These are phyloP conservation scores for Euschistus heros DNA, from an alignment of 1,140 invertebrate species.

Conservation along the genomic window DNA sequence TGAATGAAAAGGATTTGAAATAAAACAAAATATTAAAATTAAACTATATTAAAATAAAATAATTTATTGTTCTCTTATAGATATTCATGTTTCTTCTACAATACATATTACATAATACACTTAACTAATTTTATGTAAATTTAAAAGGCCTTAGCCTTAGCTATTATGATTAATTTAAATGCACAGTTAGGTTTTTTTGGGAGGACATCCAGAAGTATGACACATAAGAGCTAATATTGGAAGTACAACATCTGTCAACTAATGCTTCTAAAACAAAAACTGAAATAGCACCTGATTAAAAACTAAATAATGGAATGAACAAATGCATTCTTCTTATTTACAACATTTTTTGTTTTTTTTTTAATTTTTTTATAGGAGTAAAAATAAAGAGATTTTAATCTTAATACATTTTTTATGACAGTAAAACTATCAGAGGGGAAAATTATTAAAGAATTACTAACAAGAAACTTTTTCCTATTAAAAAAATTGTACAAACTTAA, in stretches of 20 bases:
- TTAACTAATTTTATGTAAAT: too few relatives aligned
- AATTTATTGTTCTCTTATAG: constrained; percentile 1
- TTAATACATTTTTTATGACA: neutral
- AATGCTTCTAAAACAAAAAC: too few relatives aligned
- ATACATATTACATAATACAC: too few relatives aligned
- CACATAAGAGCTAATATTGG: too few relatives aligned
- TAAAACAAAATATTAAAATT: neutral
- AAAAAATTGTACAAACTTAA: too few relatives aligned
- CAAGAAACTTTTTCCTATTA: too few relatives aligned
- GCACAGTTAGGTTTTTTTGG: too few relatives aligned
- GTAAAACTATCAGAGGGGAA: constrained; percentile 8
- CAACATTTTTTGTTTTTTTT: neutral
- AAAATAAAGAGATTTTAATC: neutral
- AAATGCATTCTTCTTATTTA: constrained; percentile 2
- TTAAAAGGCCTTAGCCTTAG: too few relatives aligned
- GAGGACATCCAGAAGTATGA: too few relatives aligned
- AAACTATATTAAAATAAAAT: constrained; percentile 6
- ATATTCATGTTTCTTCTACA: too few relatives aligned
- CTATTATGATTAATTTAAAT: too few relatives aligned
- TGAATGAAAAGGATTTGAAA: neutral
- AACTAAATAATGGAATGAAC: constrained; percentile 4
- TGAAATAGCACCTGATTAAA: constrained; percentile 7
- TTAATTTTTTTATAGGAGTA: neutral
- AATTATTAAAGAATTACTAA: neutral
- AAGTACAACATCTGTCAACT: too few relatives aligned